These are phyloP conservation scores for Chiropotes sagulatus DNA, from an alignment of 2,797 vertebrate genomes.

Conservation along the genomic window DNA sequence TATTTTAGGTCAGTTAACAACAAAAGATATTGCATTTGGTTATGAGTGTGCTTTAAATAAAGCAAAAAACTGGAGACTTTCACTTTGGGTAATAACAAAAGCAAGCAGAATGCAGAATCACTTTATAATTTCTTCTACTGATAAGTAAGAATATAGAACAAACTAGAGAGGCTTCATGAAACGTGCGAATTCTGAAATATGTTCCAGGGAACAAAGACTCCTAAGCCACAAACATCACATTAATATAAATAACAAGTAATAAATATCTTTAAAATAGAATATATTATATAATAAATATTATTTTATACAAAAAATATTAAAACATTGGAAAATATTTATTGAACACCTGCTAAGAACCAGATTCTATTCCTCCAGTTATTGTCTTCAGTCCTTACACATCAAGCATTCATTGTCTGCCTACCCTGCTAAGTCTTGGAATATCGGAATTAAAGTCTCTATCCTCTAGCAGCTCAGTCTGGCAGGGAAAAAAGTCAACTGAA, in stretches of 20 bases:
- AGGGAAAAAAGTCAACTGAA: background rate
- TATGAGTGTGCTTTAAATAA: background rate
- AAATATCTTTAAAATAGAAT: constrained; percentile 5
- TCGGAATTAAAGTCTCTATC: background rate
- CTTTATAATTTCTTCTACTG: background rate
- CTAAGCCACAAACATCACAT: background rate
- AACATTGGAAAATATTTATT: background rate
- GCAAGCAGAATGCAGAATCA: background rate
- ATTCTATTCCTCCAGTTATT: background rate
- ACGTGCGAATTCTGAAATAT: background rate
- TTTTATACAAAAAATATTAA: background rate
- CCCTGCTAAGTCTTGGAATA: background rate
- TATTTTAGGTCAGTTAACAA: constrained; percentile 34
- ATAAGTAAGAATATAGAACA: background rate
- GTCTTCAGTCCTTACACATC: background rate
- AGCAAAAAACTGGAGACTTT: background rate
- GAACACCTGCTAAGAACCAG: background rate
- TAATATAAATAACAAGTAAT: background rate
- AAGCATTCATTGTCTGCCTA: background rate
- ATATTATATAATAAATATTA: background rate
- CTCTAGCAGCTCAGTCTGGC: background rate
- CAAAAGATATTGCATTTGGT: background rate
- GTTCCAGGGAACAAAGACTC: background rate
- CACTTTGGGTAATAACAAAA: background rate
- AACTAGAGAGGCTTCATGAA: background rate